These are phyloP conservation scores for Drusus annulatus DNA, from an alignment of 1,140 invertebrate species.

Conservation along the genomic window DNA sequence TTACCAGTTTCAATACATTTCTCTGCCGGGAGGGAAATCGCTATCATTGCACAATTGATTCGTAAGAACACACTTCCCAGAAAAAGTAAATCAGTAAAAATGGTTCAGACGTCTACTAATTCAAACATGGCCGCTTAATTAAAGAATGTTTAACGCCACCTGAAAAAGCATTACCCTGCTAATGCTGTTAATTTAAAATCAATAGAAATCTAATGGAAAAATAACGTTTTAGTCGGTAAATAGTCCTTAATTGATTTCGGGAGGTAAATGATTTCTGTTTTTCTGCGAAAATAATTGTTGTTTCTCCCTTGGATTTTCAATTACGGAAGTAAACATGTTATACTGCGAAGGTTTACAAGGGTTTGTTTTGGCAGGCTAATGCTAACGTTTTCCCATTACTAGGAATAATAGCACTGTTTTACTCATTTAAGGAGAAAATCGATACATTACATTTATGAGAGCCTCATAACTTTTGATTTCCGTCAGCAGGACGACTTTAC, in stretches of 20 bases:
- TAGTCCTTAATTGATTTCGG: constrained; percentile 17
- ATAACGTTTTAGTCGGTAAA: constrained; percentile 10
- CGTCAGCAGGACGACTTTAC: too few species aligned
- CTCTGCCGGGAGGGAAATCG: too few species aligned
- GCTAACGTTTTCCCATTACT: too few species aligned
- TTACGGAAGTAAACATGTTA: background rate
- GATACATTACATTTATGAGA: too few species aligned
- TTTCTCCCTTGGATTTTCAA: constrained; percentile 4
- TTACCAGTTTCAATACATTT: too few species aligned
- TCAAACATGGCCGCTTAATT: constrained; percentile 5
- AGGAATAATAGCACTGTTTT: too few species aligned
- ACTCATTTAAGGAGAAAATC: too few species aligned
- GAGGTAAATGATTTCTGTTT: constrained; percentile 9
- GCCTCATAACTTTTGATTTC: too few species aligned
- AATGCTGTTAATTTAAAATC: constrained; percentile 12
- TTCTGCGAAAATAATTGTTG: background rate
- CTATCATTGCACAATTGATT: too few species aligned
- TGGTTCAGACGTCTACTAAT: background rate
- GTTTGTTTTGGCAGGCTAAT: too few species aligned
- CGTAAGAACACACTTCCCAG: too few species aligned
- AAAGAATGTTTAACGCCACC: background rate
- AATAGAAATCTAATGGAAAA: constrained; percentile 21
- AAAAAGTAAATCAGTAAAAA: too few species aligned
- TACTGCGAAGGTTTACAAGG: background rate
- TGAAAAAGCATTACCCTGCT: background rate